Conservation (phyloP, 2,888 invertebrate species). For the Napeogenes inachia region DNA sequence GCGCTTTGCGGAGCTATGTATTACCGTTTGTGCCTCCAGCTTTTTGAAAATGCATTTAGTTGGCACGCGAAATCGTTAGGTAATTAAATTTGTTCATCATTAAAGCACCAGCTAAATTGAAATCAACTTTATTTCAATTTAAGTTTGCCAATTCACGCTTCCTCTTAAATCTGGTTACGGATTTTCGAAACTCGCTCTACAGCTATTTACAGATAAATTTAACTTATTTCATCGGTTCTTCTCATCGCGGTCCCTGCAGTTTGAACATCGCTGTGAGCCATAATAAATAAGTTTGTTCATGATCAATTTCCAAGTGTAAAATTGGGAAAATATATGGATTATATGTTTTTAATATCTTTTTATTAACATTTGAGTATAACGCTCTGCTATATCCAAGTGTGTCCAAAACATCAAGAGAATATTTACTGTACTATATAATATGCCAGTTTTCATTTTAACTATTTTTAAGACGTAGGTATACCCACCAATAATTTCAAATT, state of each 20-base stretch:
- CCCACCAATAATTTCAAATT: too few species aligned
- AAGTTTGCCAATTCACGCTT: conserved; percentile 37
- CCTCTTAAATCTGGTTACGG: conserved; percentile 34
- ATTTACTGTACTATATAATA: too few species aligned
- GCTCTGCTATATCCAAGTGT: too few species aligned
- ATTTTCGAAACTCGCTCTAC: conserved; percentile 26
- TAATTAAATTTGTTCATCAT: conserved; percentile 31
- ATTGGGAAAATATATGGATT: too few species aligned
- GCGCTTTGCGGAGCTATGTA: conserved; percentile 67
- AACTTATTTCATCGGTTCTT: conserved; percentile 26
- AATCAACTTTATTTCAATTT: conserved; percentile 37
- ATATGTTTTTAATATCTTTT: too few species aligned
- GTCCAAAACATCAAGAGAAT: too few species aligned
- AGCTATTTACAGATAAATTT: conserved; percentile 32
- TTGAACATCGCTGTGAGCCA: conserved; percentile 12
- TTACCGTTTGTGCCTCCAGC: conserved; percentile 46
- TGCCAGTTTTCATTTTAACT: too few species aligned
- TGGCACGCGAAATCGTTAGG: conserved; percentile 15
- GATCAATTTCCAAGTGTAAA: neutral
- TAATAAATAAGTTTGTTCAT: conserved; percentile 19
- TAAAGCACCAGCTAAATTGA: conserved; percentile 29
- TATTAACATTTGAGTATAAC: too few species aligned
- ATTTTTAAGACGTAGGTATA: too few species aligned
- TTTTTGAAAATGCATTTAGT: conserved; percentile 35
- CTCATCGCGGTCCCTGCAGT: conserved; percentile 20